A percentile compares a stretch with the other conserved stretches of the same genome.
phyloP scores from a whole-genome alignment of 2,888 invertebrate genomes.

The Netelia melanura region DNA sequence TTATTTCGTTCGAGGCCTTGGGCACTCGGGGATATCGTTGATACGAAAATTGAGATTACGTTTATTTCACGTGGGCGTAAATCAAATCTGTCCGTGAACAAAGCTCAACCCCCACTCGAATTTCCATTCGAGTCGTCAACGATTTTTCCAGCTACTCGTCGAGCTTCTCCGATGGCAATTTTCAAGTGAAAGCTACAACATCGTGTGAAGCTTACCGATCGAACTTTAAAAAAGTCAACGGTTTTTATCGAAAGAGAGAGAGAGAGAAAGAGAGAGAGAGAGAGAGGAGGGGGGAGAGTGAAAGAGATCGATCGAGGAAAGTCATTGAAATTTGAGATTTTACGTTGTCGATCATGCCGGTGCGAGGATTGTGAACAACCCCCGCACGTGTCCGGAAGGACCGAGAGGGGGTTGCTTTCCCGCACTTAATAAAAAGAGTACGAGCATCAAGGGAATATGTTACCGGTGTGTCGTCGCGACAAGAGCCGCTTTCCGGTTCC shows the following conservation, averaged over 20 bases:
- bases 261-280: too few species aligned
- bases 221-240: too few species aligned
- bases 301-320: neutral
- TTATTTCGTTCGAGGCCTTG: too few species aligned
- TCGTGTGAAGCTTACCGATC: neutral
- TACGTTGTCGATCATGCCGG: neutral
- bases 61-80: too few species aligned
- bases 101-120: slow-evolving; percentile 10
- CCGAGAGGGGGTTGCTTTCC: neutral
- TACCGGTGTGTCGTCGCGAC: neutral
- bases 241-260: too few species aligned
- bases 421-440: neutral
- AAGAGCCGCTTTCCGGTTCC: neutral
- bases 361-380: neutral
- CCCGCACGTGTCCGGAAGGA: neutral
- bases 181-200: slow-evolving; percentile 18
- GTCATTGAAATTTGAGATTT: neutral
- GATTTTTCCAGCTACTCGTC: neutral
- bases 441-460: neutral
- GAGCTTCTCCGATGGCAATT: slow-evolving; percentile 12
- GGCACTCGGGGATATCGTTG: too few species aligned
- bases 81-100: neutral
- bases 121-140: neutral
- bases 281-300: too few species aligned
- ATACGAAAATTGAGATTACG: too few species aligned